Percentiles rank a stretch among this genome's conserved stretches.
These are phyloP conservation scores for Drosophila kepulauana DNA, from an alignment of 1,140 invertebrate genomes.

Conservation along the genomic window DNA sequence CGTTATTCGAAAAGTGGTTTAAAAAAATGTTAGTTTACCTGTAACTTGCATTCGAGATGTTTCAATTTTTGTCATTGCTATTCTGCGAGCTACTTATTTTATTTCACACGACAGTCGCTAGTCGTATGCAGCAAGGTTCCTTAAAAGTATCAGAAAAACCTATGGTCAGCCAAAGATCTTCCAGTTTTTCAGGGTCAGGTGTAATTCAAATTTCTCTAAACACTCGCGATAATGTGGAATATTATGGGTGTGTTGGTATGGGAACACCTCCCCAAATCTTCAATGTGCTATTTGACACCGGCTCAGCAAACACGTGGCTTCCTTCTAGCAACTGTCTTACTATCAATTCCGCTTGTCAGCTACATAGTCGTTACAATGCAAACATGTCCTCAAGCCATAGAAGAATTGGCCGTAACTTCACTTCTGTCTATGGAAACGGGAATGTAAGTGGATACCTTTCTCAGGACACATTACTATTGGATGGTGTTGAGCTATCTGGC, in stretches of 20 bases:
- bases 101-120: neutral
- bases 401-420: conserved; percentile 95
- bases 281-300: conserved; percentile 68
- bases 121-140: no score
- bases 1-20: no score
- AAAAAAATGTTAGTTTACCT: neutral
- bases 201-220: conserved; percentile 27
- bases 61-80: conserved; percentile 17
- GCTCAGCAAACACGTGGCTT: conserved; percentile 68
- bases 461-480: conserved; percentile 91
- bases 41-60: conserved; percentile 36
- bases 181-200: conserved; percentile 9
- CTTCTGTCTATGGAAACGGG: conserved; percentile 97
- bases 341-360: conserved; percentile 54
- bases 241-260: conserved; percentile 92
- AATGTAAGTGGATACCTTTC: conserved; percentile 97
- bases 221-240: conserved; percentile 51
- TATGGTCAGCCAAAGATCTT: neutral
- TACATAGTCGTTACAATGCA: conserved; percentile 90
- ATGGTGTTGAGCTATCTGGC: conserved; percentile 88
- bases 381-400: conserved; percentile 92
- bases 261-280: conserved; percentile 94
- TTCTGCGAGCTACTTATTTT: neutral
- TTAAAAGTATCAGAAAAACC: neutral
- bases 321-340: conserved; percentile 57